These are phyloP conservation scores for Anniella stebbinsi DNA, from an alignment of 2,797 vertebrate genomes.

Conservation along the genomic window DNA sequence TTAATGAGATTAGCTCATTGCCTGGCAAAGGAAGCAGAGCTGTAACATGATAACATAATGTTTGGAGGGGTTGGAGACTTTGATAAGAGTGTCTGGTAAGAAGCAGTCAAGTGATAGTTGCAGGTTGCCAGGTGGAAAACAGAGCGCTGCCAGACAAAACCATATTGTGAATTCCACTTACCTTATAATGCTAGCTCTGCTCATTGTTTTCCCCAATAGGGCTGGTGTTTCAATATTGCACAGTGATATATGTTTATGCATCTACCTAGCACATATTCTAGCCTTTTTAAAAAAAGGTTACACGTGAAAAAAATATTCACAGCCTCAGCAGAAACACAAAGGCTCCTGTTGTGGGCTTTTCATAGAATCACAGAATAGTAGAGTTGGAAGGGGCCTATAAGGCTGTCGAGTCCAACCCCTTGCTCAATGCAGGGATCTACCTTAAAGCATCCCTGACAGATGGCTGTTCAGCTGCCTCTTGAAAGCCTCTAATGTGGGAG, in stretches of 20 bases:
- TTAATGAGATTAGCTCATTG: background rate
- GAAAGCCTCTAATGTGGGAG: too few relatives aligned
- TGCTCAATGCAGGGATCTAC: too few relatives aligned
- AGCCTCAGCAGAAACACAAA: background rate
- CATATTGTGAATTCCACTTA: background rate
- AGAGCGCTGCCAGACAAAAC: background rate
- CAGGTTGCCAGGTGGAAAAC: background rate
- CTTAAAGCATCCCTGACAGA: too few relatives aligned
- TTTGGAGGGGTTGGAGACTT: background rate
- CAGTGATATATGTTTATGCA: background rate
- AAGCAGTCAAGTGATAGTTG: background rate
- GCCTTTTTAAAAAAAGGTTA: too few relatives aligned
- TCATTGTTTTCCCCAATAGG: background rate
- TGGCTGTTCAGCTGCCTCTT: too few relatives aligned
- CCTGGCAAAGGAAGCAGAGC: background rate
- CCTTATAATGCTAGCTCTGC: too few relatives aligned
- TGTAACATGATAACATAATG: background rate
- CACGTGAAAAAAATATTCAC: background rate
- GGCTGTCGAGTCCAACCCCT: too few relatives aligned
- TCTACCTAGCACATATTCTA: background rate
- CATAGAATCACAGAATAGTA: too few relatives aligned
- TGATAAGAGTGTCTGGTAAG: background rate
- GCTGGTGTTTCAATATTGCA: background rate
- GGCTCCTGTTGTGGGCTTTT: background rate
- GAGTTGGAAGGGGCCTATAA: too few relatives aligned